A percentile compares a stretch with the other conserved stretches of the same genome.
Evolutionary conservation across 2,888 invertebrate species (phyloP).

Genomic region (Drosophila parthenogenetica): DNA sequence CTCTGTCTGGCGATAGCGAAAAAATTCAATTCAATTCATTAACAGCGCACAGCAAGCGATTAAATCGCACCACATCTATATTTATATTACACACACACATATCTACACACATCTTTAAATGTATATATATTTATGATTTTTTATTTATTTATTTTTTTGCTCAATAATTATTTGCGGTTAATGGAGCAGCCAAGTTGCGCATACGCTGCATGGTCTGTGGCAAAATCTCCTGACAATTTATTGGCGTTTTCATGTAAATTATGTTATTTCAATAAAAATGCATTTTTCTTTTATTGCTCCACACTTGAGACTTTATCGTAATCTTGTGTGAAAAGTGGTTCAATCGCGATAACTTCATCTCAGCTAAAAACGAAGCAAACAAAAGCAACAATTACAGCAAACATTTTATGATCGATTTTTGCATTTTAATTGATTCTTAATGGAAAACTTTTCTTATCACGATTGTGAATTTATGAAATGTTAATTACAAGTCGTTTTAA

Average conservation of each 20-base stretch:
- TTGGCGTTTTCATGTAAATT: conserved; percentile 77
- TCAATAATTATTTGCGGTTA: conserved; percentile 44
- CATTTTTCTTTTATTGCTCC: conserved; percentile 75
- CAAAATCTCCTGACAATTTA: conserved; percentile 71
- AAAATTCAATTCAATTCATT: conserved; percentile 76
- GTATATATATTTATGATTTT: conserved; percentile 18
- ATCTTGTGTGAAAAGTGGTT: conserved; percentile 73
- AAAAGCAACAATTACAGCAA: conserved; percentile 14
- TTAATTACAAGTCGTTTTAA: conserved; percentile 70
- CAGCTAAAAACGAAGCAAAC: conserved; percentile 24
- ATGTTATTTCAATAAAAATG: conserved; percentile 71
- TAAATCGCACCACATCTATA: conserved; percentile 66
- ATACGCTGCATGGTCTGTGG: conserved; percentile 44
- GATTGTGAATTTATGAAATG: conserved; percentile 81
- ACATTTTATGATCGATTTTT: conserved; percentile 49
- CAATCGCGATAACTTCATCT: conserved; percentile 77
- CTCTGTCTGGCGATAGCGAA: conserved; percentile 53
- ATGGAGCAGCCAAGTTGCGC: conserved; percentile 55
- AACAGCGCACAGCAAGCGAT: conserved; percentile 67
- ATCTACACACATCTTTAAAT: conserved; percentile 4
- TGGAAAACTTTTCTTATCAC: conserved; percentile 76
- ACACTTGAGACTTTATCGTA: conserved; percentile 67
- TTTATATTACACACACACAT: conserved; percentile 50
- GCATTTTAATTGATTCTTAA: conserved; percentile 82
- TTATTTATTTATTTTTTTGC: conserved; percentile 3